phyloP scores from a whole-genome alignment of 92 coral and sea anemone species.

The Palythoa grandiflora region DNA sequence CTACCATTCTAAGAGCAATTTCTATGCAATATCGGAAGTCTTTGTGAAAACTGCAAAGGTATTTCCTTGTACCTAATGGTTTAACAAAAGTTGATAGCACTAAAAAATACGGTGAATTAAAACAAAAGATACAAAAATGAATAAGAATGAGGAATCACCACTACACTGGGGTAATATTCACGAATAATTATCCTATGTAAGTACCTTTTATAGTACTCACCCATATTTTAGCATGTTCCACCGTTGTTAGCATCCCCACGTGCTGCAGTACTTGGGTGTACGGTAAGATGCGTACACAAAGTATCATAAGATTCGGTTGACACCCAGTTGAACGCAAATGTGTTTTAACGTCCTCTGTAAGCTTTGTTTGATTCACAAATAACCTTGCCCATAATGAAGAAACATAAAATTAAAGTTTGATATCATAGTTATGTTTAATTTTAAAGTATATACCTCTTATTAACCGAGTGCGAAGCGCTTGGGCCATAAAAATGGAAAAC shows the following conservation, averaged over 20 bases:
- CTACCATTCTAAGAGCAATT: too few species aligned
- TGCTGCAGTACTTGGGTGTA: conserved; percentile 59
- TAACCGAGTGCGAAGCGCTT: too few species aligned
- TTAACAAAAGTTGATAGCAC: too few species aligned
- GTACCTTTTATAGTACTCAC: conserved; percentile 46
- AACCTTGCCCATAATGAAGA: conserved; percentile 53
- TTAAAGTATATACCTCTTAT: too few species aligned
- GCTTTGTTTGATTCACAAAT: conserved; percentile 72
- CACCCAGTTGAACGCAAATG: conserved; percentile 67
- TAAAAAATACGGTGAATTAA: too few species aligned
- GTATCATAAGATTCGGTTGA: conserved; percentile 21
- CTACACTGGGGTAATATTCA: too few species aligned
- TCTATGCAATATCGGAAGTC: too few species aligned
- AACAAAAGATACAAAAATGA: too few species aligned
- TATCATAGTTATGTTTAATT: not conserved
- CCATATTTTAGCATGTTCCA: conserved; percentile 73
- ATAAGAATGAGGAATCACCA: too few species aligned
- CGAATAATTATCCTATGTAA: not conserved
- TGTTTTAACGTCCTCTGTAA: conserved; percentile 62
- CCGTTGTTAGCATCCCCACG: conserved; percentile 56
- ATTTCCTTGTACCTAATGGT: too few species aligned
- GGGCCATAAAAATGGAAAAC: too few species aligned
- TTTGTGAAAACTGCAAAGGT: too few species aligned
- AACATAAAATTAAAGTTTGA: not conserved
- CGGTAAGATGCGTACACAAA: conserved; percentile 73